Conservation (phyloP, 2,113 vertebrate genomes). For the Macrotis lagotis region DNA sequence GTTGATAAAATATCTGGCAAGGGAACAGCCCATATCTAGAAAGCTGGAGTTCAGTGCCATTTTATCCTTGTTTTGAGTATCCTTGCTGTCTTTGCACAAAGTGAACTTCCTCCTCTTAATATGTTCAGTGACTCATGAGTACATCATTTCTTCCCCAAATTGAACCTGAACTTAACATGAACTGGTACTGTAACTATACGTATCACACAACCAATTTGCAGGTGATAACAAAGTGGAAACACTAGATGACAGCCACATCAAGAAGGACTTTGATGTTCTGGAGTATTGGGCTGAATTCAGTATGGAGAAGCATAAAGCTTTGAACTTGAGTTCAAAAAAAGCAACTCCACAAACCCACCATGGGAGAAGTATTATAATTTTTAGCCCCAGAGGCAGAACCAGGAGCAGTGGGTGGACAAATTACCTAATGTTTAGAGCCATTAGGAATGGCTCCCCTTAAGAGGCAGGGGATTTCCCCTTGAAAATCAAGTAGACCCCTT, state of each 20-base stretch:
- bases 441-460: too few relatives aligned
- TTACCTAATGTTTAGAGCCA: too few relatives aligned
- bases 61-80: too few relatives aligned
- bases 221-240: not conserved
- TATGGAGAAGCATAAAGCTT: not conserved
- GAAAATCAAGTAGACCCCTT: too few relatives aligned
- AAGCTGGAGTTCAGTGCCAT: too few relatives aligned
- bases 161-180: not conserved
- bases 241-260: not conserved
- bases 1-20: too few relatives aligned
- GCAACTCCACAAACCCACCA: not conserved
- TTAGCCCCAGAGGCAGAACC: not conserved
- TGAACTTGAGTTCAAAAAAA: not conserved
- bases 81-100: too few relatives aligned
- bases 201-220: not conserved
- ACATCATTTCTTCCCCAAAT: not conserved
- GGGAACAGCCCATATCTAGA: too few relatives aligned
- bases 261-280: not conserved
- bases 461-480: not conserved
- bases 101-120: not conserved
- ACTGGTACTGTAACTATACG: not conserved
- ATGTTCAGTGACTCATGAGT: not conserved
- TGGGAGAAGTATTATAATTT: not conserved
- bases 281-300: not conserved
- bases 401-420: not conserved